A percentile compares a stretch with the other conserved stretches of the same genome.
Evolutionary conservation across 2,113 vertebrate species (phyloP).

Genomic region (Colaptes auratus): DNA sequence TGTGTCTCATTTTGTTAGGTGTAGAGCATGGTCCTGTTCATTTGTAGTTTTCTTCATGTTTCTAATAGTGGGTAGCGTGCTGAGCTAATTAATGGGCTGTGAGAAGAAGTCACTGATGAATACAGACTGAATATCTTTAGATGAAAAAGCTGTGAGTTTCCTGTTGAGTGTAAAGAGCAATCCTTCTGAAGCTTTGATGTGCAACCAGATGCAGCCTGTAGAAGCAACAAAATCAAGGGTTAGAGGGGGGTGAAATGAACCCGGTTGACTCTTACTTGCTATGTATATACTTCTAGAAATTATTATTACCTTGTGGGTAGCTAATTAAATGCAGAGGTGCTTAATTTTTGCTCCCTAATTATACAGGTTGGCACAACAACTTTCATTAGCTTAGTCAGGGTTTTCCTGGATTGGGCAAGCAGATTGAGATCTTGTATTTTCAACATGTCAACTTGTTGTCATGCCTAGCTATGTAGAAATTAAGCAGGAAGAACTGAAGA

Average conservation of each 20-base stretch:
- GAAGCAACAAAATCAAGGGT: background rate
- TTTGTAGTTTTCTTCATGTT: background rate
- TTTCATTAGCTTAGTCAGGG: background rate
- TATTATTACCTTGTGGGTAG: background rate
- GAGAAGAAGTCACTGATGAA: background rate
- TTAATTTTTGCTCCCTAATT: conserved; percentile 16
- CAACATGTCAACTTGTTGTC: background rate
- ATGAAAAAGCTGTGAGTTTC: background rate
- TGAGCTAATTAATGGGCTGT: background rate
- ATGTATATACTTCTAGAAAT: background rate
- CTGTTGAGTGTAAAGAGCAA: conserved; percentile 7
- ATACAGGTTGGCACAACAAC: background rate
- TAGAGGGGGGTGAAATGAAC: background rate
- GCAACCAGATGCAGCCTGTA: background rate
- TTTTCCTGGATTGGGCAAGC: background rate
- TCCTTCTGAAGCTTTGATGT: background rate
- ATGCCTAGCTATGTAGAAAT: background rate
- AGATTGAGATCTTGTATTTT: background rate
- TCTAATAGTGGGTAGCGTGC: background rate
- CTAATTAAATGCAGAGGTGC: background rate
- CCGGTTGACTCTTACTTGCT: background rate
- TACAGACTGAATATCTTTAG: background rate
- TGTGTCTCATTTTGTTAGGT: background rate
- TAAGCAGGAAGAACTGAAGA: background rate
- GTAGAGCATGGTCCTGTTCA: background rate